Conservation (phyloP, 2,797 vertebrate genomes). For the Premnoplex brunnescens region DNA sequence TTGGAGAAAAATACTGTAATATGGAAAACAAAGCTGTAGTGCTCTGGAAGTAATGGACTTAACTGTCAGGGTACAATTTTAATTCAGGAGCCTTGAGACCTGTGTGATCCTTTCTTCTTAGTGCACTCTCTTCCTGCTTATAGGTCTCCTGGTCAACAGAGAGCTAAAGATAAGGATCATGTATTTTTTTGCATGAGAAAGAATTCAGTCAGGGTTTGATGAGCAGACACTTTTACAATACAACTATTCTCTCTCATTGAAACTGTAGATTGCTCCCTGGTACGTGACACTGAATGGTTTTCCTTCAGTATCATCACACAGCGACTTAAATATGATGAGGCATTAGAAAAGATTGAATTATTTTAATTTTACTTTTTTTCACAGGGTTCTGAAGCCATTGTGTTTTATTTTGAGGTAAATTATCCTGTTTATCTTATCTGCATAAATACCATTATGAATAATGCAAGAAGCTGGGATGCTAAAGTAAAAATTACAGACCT, state of each 20-base stretch:
- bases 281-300: conserved; percentile 38
- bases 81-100: background rate
- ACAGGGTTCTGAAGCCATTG: conserved; percentile 5
- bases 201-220: conserved; percentile 21
- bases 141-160: background rate
- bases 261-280: conserved; percentile 5
- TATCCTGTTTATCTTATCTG: conserved; percentile 70
- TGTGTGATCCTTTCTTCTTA: background rate
- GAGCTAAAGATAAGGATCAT: background rate
- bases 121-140: background rate
- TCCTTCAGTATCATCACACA: conserved; percentile 29
- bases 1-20: background rate
- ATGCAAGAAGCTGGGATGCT: conserved; percentile 42
- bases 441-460: conserved; percentile 69
- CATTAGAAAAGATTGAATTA: conserved; percentile 51
- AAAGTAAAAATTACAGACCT: conserved; percentile 48
- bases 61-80: background rate
- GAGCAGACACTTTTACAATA: conserved; percentile 27
- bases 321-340: conserved; percentile 55
- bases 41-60: background rate
- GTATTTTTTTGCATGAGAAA: background rate
- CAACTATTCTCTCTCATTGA: conserved; percentile 36
- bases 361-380: conserved; percentile 66
- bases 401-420: conserved; percentile 71
- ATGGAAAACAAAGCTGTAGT: background rate